Base-by-base conservation (phyloP, 2,888 invertebrate genomes). In the Athetis lepigone region DNA sequence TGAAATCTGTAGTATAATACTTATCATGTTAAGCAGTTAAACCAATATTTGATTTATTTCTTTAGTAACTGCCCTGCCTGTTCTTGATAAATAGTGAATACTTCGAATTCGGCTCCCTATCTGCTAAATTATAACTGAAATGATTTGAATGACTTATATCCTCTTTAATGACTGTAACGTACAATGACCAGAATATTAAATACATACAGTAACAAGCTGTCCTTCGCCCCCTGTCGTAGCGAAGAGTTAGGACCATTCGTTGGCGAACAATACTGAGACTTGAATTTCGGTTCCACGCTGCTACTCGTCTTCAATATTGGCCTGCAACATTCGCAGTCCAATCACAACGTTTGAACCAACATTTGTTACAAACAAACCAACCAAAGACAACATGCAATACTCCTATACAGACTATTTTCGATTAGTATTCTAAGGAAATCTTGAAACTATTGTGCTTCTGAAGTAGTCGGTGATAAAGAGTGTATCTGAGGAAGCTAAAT, bases 211-310 rank as follows among this genome's bases (percentile, higher is more conserved):
- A 98, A 93, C 25, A 98, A 90, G 79, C 96, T 96, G 82, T 98
- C 97, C 85, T 97, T 96, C 0, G 98, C 96, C 55, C 98, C 98
- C 84, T 96, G 97, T n/a, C 96, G 93, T n/a, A 97, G 92, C 43
- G 95, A 90, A 2, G 96, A 88, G 92, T 98, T 97, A 25, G 97
- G 97, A 21, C 98, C 98, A 54, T 90, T 87, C 5, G 96, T 95
- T 68, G 94, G 93, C 18, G 91, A 88, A 60, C 95, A 83, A 84
- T 96, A 96, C 46, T 94, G 90, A 0, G 97, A 97, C 84, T 96
- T 96, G 84, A 96, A 96, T 82, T 95, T 95, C 49, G 89, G 85
- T 54, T 96, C 96, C 69, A 93, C 89, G 13, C 88, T 90, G 55
- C 91, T 92, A 68, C 92, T 88, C 0, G 88, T 81, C 82, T 93